These are phyloP conservation scores for Cololabis saira DNA, from an alignment of 2,113 vertebrate species.

Conservation along the genomic window DNA sequence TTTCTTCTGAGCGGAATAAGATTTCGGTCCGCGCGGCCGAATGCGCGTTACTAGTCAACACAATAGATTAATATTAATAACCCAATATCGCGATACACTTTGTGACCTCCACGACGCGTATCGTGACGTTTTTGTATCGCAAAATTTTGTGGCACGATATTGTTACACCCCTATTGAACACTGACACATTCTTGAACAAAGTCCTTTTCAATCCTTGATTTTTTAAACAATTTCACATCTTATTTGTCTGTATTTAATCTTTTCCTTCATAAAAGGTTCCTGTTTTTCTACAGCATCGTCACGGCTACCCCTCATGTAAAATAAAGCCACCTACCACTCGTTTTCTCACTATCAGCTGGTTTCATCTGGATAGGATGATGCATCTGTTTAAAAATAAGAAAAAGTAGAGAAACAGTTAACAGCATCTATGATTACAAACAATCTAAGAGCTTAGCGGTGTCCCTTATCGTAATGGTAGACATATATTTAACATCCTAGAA, in stretches of 20 bases:
- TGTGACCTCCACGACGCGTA: too few species aligned
- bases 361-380: constrained; percentile 99
- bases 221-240: too few species aligned
- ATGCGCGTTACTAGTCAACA: too few species aligned
- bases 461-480: constrained; percentile 13
- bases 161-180: too few species aligned
- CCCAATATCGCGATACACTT: too few species aligned
- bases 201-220: too few species aligned
- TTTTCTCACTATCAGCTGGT: constrained; percentile 97
- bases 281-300: constrained; percentile 2
- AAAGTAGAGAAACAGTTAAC: constrained; percentile 47
- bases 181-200: too few species aligned
- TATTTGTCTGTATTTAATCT: background rate
- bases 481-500: constrained; percentile 10
- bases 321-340: constrained; percentile 87
- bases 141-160: too few species aligned
- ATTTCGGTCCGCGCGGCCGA: too few species aligned
- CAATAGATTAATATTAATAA: too few species aligned
- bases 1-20: too few species aligned
- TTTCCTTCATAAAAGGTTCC: background rate
- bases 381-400: constrained; percentile 82
- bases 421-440: background rate
- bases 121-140: too few species aligned
- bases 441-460: constrained; percentile 6
- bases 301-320: background rate